These are phyloP conservation scores for Rhea americana DNA, from an alignment of 2,113 vertebrate genomes.

Conservation along the genomic window DNA sequence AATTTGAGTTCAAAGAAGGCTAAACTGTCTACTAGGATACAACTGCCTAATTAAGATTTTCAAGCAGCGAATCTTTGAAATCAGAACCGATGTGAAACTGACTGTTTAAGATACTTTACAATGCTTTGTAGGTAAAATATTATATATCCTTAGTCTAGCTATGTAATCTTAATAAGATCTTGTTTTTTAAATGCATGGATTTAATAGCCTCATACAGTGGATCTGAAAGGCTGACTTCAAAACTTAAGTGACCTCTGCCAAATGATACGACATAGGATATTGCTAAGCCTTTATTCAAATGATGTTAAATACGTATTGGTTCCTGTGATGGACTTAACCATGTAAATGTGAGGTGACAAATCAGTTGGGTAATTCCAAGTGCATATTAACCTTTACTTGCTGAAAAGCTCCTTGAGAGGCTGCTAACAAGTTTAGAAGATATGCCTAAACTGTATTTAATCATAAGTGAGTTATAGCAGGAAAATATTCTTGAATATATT, in stretches of 20 bases:
- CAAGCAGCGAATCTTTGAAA: neutral
- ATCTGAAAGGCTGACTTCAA: constrained; percentile 22
- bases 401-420: neutral
- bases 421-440: neutral
- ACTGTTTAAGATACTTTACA: neutral
- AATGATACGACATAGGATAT: neutral
- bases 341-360: neutral
- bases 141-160: neutral
- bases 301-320: neutral
- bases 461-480: neutral
- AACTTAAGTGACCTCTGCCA: neutral
- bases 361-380: neutral
- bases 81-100: neutral
- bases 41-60: constrained; percentile 24
- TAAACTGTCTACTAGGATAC: neutral
- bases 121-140: constrained; percentile 6
- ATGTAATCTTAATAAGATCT: constrained; percentile 46
- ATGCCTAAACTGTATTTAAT: neutral
- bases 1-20: constrained; percentile 1
- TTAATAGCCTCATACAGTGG: neutral
- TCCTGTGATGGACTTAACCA: constrained; percentile 18
- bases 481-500: neutral
- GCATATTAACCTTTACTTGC: neutral
- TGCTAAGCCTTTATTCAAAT: constrained; percentile 19
- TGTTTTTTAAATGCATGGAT: constrained; percentile 23